These are phyloP conservation scores for Agriotes lineatus DNA, from an alignment of 2,888 invertebrate species.

Conservation along the genomic window DNA sequence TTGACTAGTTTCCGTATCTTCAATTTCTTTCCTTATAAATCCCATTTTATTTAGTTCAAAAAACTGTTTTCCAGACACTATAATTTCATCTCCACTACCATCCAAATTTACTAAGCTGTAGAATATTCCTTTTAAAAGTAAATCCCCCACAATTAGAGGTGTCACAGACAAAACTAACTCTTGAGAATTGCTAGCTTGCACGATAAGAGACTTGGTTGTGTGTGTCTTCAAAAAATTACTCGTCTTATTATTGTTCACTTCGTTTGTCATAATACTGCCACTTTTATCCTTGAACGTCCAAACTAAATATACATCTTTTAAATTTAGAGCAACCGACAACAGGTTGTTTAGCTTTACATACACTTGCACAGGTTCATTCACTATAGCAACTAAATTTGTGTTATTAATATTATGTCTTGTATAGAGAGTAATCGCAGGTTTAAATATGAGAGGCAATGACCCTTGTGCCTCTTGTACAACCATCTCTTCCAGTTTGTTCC, in stretches of 20 bases:
- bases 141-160: conserved; percentile 79
- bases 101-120: conserved; percentile 60
- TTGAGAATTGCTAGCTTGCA: conserved; percentile 74
- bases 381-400: conserved; percentile 77
- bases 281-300: conserved; percentile 75
- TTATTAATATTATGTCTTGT: conserved; percentile 75
- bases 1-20: conserved; percentile 44
- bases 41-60: conserved; percentile 70
- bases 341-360: conserved; percentile 83
- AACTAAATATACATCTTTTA: conserved; percentile 78
- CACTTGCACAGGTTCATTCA: conserved; percentile 86
- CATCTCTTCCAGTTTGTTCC: conserved; percentile 84
- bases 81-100: conserved; percentile 61
- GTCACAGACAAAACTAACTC: conserved; percentile 78
- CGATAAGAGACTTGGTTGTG: conserved; percentile 69
- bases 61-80: conserved; percentile 73
- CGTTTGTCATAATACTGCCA: conserved; percentile 63
- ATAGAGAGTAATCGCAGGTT: conserved; percentile 82
- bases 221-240: conserved; percentile 70
- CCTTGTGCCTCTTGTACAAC: conserved; percentile 78
- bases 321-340: conserved; percentile 76
- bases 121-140: conserved; percentile 79
- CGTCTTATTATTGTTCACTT: conserved; percentile 61
- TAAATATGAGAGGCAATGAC: conserved; percentile 80
- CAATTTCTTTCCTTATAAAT: conserved; percentile 69